Base-by-base conservation (phyloP, 2,888 invertebrate genomes). In the Heteropelma amictum region DNA sequence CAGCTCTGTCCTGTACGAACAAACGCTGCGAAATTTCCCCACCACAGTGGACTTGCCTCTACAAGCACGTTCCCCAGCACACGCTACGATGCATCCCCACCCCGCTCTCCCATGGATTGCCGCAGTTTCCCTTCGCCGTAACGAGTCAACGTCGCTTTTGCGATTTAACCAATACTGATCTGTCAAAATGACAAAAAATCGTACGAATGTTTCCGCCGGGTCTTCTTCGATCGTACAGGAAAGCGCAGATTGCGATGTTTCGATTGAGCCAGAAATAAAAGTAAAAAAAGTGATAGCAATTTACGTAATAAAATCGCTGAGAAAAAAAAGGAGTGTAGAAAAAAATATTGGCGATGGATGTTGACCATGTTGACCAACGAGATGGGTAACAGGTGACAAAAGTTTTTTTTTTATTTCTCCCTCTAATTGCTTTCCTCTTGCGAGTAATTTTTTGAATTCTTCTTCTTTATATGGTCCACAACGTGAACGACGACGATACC, bases 381-480 rank as follows among this genome's bases (percentile, higher is more conserved):
- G n/a, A n/a, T n/a, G n/a, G n/a, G n/a, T n/a, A n/a, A n/a, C n/a
- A n/a, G n/a, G n/a, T n/a, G n/a, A n/a, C n/a, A n/a, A n/a, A n/a
- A n/a, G n/a, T n/a, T n/a, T n/a, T n/a, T n/a, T n/a, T n/a, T n/a
- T n/a, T n/a, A n/a, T n/a, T 6, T 19, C 33, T 23, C 68, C 26
- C 49, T 19, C 30, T 2, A 19, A 10, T 5, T 67, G 10, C 61
- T n/a, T 12, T 53, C 19, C 26, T 21, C 14, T 42, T 40, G n/a
- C 17, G 4, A 8, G 38, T 14, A 33, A 45, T 65, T 65, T 28
- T 45, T 2, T 19, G 35, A 3, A n/a, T 30, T 17, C 21, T 21
- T 64, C 40, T 45, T 60, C 38, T 47, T 67, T 17, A 38, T 53
- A 51, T 40, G 26, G 42, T 58, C 40, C 58, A 30, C 28, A 38